These are phyloP conservation scores for Mesorhabditis sp. DNA, from an alignment of 2,888 invertebrate genomes.

Conservation along the genomic window DNA sequence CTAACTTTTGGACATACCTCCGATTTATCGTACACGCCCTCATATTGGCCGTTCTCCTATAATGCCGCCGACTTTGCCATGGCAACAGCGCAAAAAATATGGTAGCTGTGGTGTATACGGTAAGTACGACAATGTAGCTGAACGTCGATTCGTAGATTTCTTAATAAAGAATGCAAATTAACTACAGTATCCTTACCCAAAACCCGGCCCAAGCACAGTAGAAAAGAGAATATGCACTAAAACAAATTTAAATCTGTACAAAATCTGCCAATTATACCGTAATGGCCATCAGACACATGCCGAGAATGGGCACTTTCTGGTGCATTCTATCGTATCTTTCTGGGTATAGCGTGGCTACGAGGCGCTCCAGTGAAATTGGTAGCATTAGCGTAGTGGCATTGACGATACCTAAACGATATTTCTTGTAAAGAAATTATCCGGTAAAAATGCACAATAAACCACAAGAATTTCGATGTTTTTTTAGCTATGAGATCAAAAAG, in stretches of 20 bases:
- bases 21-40: neutral
- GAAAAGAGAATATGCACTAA: too few relatives aligned
- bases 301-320: neutral
- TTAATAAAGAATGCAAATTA: neutral
- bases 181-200: neutral
- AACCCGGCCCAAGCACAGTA: neutral
- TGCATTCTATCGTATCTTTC: neutral
- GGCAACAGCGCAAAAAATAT: neutral
- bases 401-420: neutral
- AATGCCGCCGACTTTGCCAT: neutral
- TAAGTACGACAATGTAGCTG: neutral
- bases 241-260: neutral
- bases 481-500: too few relatives aligned
- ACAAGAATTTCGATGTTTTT: too few relatives aligned
- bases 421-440: too few relatives aligned
- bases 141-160: neutral
- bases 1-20: neutral
- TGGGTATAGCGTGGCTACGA: neutral
- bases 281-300: neutral
- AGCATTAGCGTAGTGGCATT: neutral
- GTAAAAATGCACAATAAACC: too few relatives aligned
- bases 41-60: neutral
- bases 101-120: neutral
- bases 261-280: neutral
- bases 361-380: neutral